A percentile compares a stretch with the other conserved stretches of the same genome.
Conservation (phyloP, 2,888 invertebrate species). For the Drosophila helvetica region DNA sequence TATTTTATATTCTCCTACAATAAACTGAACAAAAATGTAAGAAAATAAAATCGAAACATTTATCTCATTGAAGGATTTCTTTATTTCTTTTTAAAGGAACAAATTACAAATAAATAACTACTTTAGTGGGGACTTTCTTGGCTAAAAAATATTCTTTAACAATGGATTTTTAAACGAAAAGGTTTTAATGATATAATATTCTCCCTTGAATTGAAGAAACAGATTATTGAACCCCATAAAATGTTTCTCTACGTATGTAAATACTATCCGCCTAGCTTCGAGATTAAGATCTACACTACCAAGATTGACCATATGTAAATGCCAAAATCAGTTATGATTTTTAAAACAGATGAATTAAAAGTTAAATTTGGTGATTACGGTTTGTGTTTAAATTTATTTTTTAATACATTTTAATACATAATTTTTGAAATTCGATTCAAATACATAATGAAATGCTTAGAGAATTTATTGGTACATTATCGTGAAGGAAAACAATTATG, state of each 20-base stretch:
- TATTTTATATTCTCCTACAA: conserved; percentile 53
- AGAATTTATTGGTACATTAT: conserved; percentile 34
- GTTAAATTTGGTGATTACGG: background rate
- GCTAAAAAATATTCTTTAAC: background rate
- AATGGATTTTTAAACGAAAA: background rate
- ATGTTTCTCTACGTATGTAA: background rate
- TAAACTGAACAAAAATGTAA: conserved; percentile 46
- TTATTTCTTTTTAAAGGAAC: background rate
- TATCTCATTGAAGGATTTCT: background rate
- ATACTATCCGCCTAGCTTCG: background rate
- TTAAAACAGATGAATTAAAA: background rate
- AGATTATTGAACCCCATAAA: too few relatives aligned
- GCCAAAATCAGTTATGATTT: background rate
- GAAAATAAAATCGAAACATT: background rate
- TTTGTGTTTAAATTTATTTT: conserved; percentile 41
- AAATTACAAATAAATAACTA: background rate
- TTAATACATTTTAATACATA: conserved; percentile 65
- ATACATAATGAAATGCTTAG: conserved; percentile 37
- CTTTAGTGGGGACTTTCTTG: background rate
- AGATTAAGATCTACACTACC: background rate
- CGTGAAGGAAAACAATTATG: conserved; percentile 35
- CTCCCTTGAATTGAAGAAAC: too few relatives aligned
- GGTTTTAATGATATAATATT: too few relatives aligned
- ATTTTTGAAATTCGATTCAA: conserved; percentile 63
- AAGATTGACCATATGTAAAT: too few relatives aligned